phyloP scores from a whole-genome alignment of 2,888 invertebrate species.

The Drosophila macrospina region DNA sequence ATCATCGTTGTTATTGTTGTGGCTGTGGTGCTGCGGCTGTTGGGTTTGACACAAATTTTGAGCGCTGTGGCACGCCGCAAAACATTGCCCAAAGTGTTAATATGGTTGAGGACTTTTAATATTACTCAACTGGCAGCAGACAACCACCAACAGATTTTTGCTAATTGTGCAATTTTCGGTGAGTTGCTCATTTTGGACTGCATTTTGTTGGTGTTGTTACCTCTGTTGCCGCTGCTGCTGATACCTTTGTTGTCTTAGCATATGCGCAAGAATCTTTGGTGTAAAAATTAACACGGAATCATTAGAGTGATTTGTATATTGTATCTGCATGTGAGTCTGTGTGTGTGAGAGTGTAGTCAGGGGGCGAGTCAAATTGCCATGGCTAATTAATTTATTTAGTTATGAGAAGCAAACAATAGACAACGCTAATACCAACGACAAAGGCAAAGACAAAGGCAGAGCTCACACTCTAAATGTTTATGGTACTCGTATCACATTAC shows the following conservation, averaged over 20 bases:
- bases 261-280: conserved; percentile 68
- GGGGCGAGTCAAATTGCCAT: conserved; percentile 49
- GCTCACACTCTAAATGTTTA: conserved; percentile 67
- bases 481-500: conserved; percentile 64
- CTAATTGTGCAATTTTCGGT: conserved; percentile 78
- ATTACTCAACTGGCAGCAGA: conserved; percentile 64
- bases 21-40: conserved; percentile 37
- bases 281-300: conserved; percentile 73
- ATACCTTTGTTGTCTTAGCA: conserved; percentile 34
- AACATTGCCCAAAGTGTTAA: conserved; percentile 77
- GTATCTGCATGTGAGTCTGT: conserved; percentile 1
- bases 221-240: conserved; percentile 10
- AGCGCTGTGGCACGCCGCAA: conserved; percentile 73
- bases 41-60: conserved; percentile 74
- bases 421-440: conserved; percentile 30
- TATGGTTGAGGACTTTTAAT: conserved; percentile 80
- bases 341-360: neutral
- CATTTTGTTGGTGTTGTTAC: conserved; percentile 16
- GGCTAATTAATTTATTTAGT: conserved; percentile 75
- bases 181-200: conserved; percentile 59
- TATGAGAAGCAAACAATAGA: conserved; percentile 55
- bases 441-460: conserved; percentile 38
- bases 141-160: conserved; percentile 51
- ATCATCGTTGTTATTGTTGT: conserved; percentile 50
- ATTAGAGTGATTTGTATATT: conserved; percentile 52